Percentiles rank a stretch among this genome's conserved stretches.
Evolutionary conservation across 2,113 vertebrate genomes (phyloP).

Genomic region (Scomber scombrus): DNA sequence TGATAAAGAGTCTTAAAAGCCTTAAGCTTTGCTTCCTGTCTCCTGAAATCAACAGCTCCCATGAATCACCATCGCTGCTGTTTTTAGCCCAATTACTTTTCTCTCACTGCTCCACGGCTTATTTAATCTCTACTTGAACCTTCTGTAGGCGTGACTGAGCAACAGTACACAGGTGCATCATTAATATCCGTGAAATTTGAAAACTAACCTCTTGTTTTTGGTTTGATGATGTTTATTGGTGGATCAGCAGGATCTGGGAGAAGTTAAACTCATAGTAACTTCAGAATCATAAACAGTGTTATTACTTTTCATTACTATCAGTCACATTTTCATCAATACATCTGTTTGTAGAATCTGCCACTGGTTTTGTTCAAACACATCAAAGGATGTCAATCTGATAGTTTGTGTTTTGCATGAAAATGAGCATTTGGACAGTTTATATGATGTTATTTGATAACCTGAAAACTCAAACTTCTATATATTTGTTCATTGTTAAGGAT

Average conservation of each 20-base stretch:
- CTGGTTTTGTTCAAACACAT: not conserved
- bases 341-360: not conserved
- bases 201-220: conserved; percentile 11
- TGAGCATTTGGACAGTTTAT: no score
- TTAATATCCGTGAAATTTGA: not conserved
- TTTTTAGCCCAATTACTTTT: conserved; percentile 41
- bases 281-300: not conserved
- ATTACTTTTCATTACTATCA: conserved; percentile 7
- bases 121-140: conserved; percentile 5
- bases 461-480: no score
- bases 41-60: conserved; percentile 26
- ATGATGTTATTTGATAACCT: no score
- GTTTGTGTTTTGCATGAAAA: no score
- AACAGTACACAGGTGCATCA: not conserved
- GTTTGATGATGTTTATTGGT: conserved; percentile 6
- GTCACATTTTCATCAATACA: not conserved
- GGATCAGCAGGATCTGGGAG: not conserved
- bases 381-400: no score
- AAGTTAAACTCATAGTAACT: not conserved
- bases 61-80: conserved; percentile 48
- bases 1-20: conserved; percentile 43
- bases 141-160: not conserved
- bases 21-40: conserved; percentile 34
- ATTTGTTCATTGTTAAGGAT: no score
- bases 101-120: conserved; percentile 13